phyloP scores from a whole-genome alignment of 2,113 vertebrate genomes.

The Embiotoca jacksoni region DNA sequence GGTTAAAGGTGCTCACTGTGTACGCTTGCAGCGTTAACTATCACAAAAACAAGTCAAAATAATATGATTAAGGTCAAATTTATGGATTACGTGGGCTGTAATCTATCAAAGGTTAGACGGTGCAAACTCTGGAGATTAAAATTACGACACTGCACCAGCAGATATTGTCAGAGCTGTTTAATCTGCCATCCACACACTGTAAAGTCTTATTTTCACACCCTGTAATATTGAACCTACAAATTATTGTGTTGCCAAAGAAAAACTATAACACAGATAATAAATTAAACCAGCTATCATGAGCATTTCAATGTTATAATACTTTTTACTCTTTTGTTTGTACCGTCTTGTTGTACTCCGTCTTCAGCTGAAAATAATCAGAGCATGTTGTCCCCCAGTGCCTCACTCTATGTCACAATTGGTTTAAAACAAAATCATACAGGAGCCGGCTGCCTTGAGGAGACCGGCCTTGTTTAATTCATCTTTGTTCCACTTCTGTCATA shows the following conservation, averaged over 20 bases:
- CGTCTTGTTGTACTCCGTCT: neutral
- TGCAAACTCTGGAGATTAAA: neutral
- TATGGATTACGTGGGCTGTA: slow-evolving; percentile 2
- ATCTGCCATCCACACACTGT: neutral
- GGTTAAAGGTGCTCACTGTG: neutral
- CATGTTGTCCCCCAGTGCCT: slow-evolving; percentile 37
- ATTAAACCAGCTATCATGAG: neutral
- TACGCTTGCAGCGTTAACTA: neutral
- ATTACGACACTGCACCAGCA: neutral
- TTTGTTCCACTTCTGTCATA: slow-evolving; percentile 44
- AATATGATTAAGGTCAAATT: neutral
- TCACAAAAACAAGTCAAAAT: neutral
- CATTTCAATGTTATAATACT: too few relatives aligned
- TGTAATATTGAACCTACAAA: neutral
- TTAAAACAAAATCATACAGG: slow-evolving; percentile 42
- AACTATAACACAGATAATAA: neutral
- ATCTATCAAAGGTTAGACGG: slow-evolving; percentile 26
- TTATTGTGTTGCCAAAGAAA: neutral
- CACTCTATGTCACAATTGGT: slow-evolving; percentile 49
- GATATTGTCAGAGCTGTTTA: neutral
- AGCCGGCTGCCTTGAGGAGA: slow-evolving; percentile 37
- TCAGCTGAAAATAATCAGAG: slow-evolving; percentile 34
- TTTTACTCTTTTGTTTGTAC: neutral
- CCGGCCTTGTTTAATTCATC: slow-evolving; percentile 34
- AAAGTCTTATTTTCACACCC: neutral